These are phyloP conservation scores for Panurus biarmicus DNA, from an alignment of 2,113 vertebrate genomes.

Conservation along the genomic window DNA sequence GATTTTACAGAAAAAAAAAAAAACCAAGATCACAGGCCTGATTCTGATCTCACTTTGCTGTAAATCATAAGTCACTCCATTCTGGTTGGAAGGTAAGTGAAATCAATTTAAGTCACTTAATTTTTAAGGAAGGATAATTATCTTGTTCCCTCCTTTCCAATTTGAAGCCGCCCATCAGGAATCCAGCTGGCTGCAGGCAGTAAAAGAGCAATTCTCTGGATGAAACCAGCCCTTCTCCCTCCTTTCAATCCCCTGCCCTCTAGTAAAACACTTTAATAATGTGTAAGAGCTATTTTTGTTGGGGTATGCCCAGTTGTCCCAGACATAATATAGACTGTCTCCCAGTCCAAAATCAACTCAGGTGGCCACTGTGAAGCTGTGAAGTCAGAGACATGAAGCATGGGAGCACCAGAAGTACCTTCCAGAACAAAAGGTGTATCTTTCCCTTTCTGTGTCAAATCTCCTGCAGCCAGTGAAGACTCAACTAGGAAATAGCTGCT, in stretches of 20 bases:
- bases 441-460: not conserved
- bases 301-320: slow-evolving; percentile 61
- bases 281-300: slow-evolving; percentile 55
- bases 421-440: slow-evolving; percentile 18
- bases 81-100: slow-evolving; percentile 3
- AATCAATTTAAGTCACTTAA: slow-evolving; percentile 22
- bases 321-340: slow-evolving; percentile 64
- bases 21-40: not conserved
- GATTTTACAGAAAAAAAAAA: not conserved
- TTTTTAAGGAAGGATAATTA: slow-evolving; percentile 40
- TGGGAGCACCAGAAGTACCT: not conserved
- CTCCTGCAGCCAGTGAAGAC: not conserved
- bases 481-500: not conserved
- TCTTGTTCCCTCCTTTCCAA: slow-evolving; percentile 38
- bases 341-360: slow-evolving; percentile 56
- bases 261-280: slow-evolving; percentile 56
- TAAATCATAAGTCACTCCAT: slow-evolving; percentile 46
- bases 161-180: slow-evolving; percentile 6
- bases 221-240: slow-evolving; percentile 26
- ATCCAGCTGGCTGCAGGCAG: slow-evolving; percentile 31
- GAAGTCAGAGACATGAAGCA: slow-evolving; percentile 4
- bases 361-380: slow-evolving; percentile 41
- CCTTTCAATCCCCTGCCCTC: slow-evolving; percentile 38
- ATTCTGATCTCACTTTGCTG: slow-evolving; percentile 41
- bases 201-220: slow-evolving; percentile 40